Evolutionary conservation across 1,140 invertebrate species (phyloP).

Genomic region (Drosophila erecta): DNA sequence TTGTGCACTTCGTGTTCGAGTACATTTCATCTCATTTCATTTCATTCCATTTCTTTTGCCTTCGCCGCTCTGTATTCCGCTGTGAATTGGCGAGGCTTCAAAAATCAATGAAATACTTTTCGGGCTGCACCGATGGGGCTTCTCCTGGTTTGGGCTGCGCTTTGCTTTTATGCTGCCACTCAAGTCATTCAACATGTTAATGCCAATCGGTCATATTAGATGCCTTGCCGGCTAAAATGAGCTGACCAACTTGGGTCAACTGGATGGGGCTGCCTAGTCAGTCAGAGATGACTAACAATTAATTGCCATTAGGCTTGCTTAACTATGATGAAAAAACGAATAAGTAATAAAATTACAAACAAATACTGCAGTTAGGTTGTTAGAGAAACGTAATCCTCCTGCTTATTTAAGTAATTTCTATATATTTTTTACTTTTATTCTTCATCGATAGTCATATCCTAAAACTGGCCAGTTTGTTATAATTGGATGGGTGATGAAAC

Average conservation of each 20-base stretch:
- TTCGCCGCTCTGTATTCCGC: slow-evolving; percentile 36
- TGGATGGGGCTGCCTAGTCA: neutral
- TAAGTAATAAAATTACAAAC: no score
- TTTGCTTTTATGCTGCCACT: slow-evolving; percentile 68
- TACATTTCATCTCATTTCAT: slow-evolving; percentile 16
- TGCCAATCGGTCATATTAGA: slow-evolving; percentile 55
- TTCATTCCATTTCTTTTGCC: slow-evolving; percentile 3
- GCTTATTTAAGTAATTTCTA: no score
- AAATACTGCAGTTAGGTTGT: no score
- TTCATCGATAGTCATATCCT: no score
- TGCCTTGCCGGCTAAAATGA: slow-evolving; percentile 46
- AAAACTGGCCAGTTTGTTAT: no score
- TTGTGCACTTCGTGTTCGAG: slow-evolving; percentile 20
- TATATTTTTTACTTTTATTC: no score
- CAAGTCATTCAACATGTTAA: slow-evolving; percentile 71
- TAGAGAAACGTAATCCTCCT: no score
- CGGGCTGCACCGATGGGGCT: slow-evolving; percentile 77
- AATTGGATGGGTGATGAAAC: no score
- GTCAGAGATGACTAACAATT: neutral
- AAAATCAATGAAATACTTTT: slow-evolving; percentile 84
- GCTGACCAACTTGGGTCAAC: slow-evolving; percentile 13
- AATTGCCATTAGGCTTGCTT: neutral
- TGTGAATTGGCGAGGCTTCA: slow-evolving; percentile 70
- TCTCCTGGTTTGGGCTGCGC: slow-evolving; percentile 71
- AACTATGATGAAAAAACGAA: no score